Evolutionary conservation across 2,797 vertebrate species (phyloP).

Genomic region (Rhabdomys pumilio): DNA sequence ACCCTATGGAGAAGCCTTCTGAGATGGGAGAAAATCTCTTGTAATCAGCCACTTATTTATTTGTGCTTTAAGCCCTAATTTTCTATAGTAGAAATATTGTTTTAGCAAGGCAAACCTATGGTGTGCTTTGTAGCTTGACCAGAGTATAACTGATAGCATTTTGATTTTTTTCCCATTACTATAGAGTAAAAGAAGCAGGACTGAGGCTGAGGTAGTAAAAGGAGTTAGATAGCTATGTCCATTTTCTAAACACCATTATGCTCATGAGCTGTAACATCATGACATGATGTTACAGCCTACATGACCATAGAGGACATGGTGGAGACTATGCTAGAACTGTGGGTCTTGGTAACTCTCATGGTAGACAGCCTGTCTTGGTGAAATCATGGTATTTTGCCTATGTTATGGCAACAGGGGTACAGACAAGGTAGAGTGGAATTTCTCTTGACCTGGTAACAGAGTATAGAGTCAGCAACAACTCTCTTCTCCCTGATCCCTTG

Average conservation of each 20-base stretch:
- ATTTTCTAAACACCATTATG: background rate
- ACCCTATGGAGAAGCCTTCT: conserved; percentile 63
- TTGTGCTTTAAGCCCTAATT: conserved; percentile 59
- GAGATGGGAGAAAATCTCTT: conserved; percentile 71
- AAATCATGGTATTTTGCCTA: background rate
- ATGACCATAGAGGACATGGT: background rate
- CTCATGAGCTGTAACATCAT: background rate
- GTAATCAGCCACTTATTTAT: conserved; percentile 77
- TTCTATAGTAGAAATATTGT: background rate
- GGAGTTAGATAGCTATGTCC: background rate
- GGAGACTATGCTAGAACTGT: background rate
- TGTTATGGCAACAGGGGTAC: background rate
- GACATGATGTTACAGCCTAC: background rate
- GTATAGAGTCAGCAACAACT: background rate
- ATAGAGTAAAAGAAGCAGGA: background rate
- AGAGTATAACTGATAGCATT: background rate
- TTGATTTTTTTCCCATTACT: background rate
- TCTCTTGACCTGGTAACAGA: background rate
- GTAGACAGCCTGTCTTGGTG: background rate
- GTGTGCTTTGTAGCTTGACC: conserved; percentile 34
- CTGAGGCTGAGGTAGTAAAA: background rate
- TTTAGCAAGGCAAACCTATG: background rate
- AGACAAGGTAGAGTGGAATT: background rate
- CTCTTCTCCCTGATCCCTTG: background rate
- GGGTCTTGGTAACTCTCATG: background rate